Evolutionary conservation across 1,140 invertebrate genomes (phyloP).

Genomic region (Camponotus vicinus): DNA sequence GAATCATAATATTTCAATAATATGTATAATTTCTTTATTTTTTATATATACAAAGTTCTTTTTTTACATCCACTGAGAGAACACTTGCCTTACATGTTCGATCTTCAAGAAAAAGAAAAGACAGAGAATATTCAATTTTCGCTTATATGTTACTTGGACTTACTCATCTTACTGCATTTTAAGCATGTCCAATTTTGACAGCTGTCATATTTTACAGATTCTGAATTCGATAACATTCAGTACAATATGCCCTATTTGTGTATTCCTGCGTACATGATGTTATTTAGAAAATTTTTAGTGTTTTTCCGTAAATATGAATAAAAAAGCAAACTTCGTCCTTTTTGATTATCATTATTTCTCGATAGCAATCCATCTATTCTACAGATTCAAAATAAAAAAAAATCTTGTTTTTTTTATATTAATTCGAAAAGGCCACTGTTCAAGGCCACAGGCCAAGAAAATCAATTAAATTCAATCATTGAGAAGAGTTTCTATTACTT

Average conservation of each 20-base stretch:
- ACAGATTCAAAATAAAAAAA: constrained; percentile 72
- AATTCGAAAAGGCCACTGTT: constrained; percentile 84
- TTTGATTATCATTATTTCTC: constrained; percentile 72
- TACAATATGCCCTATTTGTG: constrained; percentile 72
- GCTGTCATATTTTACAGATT: constrained; percentile 42
- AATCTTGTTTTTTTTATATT: constrained; percentile 77
- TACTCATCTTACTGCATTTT: constrained; percentile 55
- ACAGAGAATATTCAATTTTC: constrained; percentile 71
- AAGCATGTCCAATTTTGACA: constrained; percentile 44
- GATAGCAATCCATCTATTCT: constrained; percentile 66
- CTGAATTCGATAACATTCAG: constrained; percentile 55
- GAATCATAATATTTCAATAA: constrained; percentile 60
- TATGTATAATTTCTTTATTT: constrained; percentile 73
- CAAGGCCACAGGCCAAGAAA: constrained; percentile 84
- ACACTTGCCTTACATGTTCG: constrained; percentile 68
- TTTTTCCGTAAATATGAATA: constrained; percentile 65
- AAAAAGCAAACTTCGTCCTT: constrained; percentile 70
- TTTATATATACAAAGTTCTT: constrained; percentile 68
- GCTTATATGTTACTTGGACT: constrained; percentile 61
- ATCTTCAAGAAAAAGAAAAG: constrained; percentile 46
- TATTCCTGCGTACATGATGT: constrained; percentile 75
- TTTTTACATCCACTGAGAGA: constrained; percentile 68
- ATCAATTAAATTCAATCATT: constrained; percentile 78
- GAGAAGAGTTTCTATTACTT: constrained; percentile 58
- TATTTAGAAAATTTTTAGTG: constrained; percentile 65